A percentile compares a stretch with the other conserved stretches of the same genome.
Conservation (phyloP, 2,797 vertebrate genomes). For the Galaxias olidus region DNA sequence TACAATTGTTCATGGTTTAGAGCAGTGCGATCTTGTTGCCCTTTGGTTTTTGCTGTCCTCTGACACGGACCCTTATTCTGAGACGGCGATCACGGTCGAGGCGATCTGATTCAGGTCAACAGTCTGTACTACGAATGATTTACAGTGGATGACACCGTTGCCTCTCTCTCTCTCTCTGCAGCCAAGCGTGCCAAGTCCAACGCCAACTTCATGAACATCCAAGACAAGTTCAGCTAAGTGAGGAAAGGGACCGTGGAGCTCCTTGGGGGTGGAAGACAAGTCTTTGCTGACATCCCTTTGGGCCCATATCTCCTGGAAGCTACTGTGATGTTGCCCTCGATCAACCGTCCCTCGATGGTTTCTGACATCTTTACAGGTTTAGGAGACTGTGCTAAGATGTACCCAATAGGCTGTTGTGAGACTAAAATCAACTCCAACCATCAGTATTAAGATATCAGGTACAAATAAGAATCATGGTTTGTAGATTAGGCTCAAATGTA, state of each 20-base stretch:
- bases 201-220: constrained; percentile 86
- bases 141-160: not conserved
- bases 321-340: not conserved
- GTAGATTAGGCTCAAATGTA: not conserved
- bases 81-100: too few species aligned
- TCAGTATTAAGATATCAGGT: not conserved
- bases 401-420: not conserved
- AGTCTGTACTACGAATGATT: not conserved
- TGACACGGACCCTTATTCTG: too few species aligned
- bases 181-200: constrained; percentile 91
- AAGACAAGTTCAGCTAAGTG: constrained; percentile 90
- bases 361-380: too few species aligned
- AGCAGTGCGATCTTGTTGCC: not conserved
- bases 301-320: constrained; percentile 1
- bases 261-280: not conserved
- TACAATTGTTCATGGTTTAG: not conserved
- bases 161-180: constrained; percentile 61
- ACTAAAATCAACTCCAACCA: not conserved
- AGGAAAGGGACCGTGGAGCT: not conserved
- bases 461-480: not conserved
- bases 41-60: too few species aligned
- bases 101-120: too few species aligned
- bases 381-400: too few species aligned
- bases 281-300: not conserved
- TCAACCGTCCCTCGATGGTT: too few species aligned